Percentiles rank a stretch among this genome's conserved stretches.
These are phyloP conservation scores for Drosophila leonis DNA, from an alignment of 2,888 invertebrate genomes.

Conservation along the genomic window DNA sequence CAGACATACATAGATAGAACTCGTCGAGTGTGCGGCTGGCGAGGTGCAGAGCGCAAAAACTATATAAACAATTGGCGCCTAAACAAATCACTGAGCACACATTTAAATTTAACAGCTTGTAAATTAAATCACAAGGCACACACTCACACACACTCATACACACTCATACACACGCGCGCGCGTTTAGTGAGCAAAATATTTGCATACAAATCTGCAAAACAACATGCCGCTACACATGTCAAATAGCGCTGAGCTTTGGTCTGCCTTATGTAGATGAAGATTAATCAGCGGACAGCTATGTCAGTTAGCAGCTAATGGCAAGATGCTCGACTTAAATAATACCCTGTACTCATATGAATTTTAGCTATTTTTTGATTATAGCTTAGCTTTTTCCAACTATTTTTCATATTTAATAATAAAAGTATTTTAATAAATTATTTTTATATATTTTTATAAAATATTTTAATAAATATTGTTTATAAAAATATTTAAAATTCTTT, in stretches of 20 bases:
- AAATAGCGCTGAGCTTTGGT: constrained; percentile 54
- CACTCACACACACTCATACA: constrained; percentile 26
- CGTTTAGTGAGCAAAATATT: constrained; percentile 50
- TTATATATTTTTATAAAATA: no score
- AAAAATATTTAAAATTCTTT: no score
- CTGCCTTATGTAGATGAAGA: constrained; percentile 47
- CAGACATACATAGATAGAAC: background rate
- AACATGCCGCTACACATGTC: constrained; percentile 61
- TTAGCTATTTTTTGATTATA: background rate
- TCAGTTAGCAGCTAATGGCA: background rate
- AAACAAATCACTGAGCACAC: constrained; percentile 46
- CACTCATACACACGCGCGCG: constrained; percentile 13
- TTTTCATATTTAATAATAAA: no score
- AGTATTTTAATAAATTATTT: no score
- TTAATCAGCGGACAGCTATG: constrained; percentile 57
- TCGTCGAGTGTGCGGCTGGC: background rate
- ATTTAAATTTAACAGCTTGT: constrained; percentile 60
- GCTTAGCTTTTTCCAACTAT: no score
- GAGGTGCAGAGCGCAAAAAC: constrained; percentile 11
- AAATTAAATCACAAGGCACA: constrained; percentile 54
- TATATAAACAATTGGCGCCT: constrained; percentile 46
- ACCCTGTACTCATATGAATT: constrained; percentile 9
- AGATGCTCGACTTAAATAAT: constrained; percentile 10
- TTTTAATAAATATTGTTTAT: no score
- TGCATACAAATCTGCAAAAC: constrained; percentile 62